Evolutionary conservation across 1,140 invertebrate species (phyloP), one percentile per base, ranked within the genome.

Genomic region (Hirudo medicinalis): DNA sequence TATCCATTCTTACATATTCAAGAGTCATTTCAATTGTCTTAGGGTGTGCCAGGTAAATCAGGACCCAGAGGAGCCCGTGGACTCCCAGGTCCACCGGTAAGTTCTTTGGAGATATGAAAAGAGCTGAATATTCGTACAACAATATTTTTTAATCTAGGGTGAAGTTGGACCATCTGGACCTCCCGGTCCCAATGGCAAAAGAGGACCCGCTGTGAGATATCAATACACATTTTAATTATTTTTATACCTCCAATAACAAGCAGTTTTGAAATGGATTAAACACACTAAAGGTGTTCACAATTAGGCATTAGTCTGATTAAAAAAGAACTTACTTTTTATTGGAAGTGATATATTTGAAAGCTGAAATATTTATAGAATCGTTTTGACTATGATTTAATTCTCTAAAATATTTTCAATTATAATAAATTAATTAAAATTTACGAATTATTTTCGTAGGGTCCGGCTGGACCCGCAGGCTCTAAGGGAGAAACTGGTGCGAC

Each of bases 41-140:
- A 80, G 79, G 79, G 79, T 55, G 25, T 74, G 5, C 72, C 73
- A 27, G 87, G 87, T 70, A 75, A 84, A 40, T 78, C 83, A 22
- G 91, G 91, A 67, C 82, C 87, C 19, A 91, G 91, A 78, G 89
- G 89, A 55, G 83, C 84, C 27, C 80, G 89, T 75, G 91, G 91
- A 60, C 88, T 90, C 79, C 78, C 86, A 55, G 91, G 91, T 71
- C 78, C 81, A 54, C 85, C 89, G 77, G 90, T 82, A 76, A 77
- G 76, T 77, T 70, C n/a, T 32, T 43, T 32, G 11, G 22, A 22
- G 11, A 25, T 15, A 25, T 22, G 22, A 20, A 63, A 63, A 22
- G 22, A 22, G 11, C 11, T 63, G 22, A 63, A 25, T 32, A n/a
- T 32, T 63, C 20, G 11, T 25, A 25, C 9, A 17, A 17, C 11